Evolutionary conservation across 2,888 invertebrate species (phyloP), one percentile per base, ranked within the genome.

Genomic region (Seira ritae): DNA sequence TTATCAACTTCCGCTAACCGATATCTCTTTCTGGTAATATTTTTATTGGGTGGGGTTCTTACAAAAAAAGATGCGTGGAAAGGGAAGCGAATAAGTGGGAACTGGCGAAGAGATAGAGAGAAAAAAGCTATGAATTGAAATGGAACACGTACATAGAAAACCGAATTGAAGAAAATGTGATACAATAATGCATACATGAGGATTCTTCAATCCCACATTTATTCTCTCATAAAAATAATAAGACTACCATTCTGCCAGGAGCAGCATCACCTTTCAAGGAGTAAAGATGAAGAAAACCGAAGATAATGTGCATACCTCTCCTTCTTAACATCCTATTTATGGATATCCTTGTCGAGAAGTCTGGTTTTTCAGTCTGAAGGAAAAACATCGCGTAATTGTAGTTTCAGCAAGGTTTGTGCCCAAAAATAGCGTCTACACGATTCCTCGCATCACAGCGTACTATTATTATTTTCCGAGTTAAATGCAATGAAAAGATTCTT

Each of bases 181-280:
- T 62, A 62, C 62, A 62, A 10, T 19, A 62, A 20, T 62, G 62
- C 22, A 60, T 60, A 60, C 60, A 60, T 60, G 60, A 19, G 62
- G 22, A 20, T 62, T 62, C 22, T 2, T 20, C 15, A 62, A 62
- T 62, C 62, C 62, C 20, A 62, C 62, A 62, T 62, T 62, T 62
- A 62, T 62, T 62, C 62, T 60, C n/a, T n/a, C 62, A 62, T 62
- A 62, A 62, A 62, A 62, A 62, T 62, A 62, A 62, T 62, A 62
- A 62, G 62, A 20, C 62, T 62, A 15, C 50, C 17, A n/a, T 3
- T 50, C 20, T 62, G 75, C 80, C 71, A 66, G 75, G 15, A 81
- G 80, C 79, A 62, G 67, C 42, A 75, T 75, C 75, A 70, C 80
- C 80, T 81, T 77, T 80, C 74, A 80, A 80, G 74, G 68, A 80